phyloP scores from a whole-genome alignment of 2,113 vertebrate species.

The Pelodiscus sinensis region DNA sequence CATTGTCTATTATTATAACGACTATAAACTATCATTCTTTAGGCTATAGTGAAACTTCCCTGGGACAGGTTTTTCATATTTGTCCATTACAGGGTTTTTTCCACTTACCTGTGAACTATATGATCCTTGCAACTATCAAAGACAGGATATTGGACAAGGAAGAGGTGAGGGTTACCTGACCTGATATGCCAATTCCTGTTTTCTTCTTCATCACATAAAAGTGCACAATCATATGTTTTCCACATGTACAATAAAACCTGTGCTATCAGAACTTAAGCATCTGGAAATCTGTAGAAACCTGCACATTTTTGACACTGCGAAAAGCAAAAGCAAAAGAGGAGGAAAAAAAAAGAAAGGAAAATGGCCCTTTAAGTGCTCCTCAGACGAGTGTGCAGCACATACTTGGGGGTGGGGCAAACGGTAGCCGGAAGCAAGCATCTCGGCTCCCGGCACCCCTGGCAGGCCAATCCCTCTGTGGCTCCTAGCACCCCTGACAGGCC shows the following conservation, averaged over 20 bases:
- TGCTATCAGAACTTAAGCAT: no score
- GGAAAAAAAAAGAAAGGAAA: no score
- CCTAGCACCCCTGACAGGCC: no score
- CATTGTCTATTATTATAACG: not conserved
- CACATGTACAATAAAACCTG: not conserved
- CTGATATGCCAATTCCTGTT: fast-evolving
- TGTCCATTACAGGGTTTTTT: fast-evolving
- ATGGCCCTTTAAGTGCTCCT: no score
- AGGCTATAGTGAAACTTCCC: not conserved
- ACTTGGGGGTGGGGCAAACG: no score
- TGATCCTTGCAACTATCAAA: not conserved
- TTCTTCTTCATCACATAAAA: not conserved
- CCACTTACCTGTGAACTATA: not conserved
- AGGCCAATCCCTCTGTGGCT: no score
- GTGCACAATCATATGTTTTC: not conserved
- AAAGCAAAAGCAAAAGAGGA: no score
- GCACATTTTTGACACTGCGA: no score
- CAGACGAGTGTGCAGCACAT: no score
- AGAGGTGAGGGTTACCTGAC: not conserved
- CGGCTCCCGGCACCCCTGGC: no score
- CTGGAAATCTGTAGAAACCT: no score
- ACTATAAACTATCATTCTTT: not conserved
- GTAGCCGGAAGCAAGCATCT: no score
- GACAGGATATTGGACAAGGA: fast-evolving
- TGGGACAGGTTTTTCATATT: not conserved